Evolutionary conservation across 2,113 vertebrate genomes (phyloP), one percentile per base, ranked within the genome.

Genomic region (Eulemur rufifrons): DNA sequence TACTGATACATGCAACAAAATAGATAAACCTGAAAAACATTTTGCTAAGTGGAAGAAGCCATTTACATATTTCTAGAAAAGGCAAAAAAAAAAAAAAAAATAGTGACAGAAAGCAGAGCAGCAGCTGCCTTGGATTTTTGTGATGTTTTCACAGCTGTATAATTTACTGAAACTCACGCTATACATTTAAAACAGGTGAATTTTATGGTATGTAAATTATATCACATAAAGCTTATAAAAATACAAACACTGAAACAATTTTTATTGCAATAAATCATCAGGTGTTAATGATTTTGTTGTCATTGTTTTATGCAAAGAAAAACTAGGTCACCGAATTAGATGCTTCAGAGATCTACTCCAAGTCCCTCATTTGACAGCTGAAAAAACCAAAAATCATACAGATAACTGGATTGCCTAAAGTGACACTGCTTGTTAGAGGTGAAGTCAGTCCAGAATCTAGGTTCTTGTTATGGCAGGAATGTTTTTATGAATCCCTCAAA

Each of bases 11-110:
- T 42, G 45, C 52, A 73, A 50, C 73, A 64, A 59, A 61, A 29
- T 21, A 14, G 17, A 84, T 14, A 52, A 80, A 64, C 3, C 32
- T 85, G 42, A 89, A 71, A 78, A 50, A 34, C 21, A 50, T 34
- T 20, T 87, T 20, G 25, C 7, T 76, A 76, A 76, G 54, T n/a
- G 73, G 27, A 45, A 87, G 39, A 91, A 73, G 64, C 50, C 8
- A 95, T n/a, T 88, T 42, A 18, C 68, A 61, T 21, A 63, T 29
- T 77, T 76, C 39, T 45, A 50, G 61, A 84, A 95, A 95, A 93
- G 21, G 21, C 7, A 25, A 77, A 77, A 56, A 86, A 25, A 77
- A 56, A 86, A 25, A 32, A 68, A 56, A 34, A 86, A 25, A 25
- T 23, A 91, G 27, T 32, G 13, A 34, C 1, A 4, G 54, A n/a